Base-by-base conservation (phyloP, 53 echinoderm and acorn worm genomes). In the Zoroaster sp. region DNA sequence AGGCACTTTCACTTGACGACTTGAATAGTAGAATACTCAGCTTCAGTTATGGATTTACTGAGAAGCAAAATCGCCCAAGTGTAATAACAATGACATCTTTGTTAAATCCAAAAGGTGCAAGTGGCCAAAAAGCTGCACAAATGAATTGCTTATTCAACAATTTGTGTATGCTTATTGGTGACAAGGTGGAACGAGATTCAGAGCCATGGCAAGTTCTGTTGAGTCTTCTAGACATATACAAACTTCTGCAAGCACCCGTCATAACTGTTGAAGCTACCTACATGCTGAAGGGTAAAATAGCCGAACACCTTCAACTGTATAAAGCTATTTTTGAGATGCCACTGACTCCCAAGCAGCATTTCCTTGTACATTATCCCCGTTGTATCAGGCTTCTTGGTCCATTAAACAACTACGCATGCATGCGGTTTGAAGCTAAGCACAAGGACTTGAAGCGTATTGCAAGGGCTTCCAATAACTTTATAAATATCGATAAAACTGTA, bases 61-160 rank as follows among this genome's bases (percentile, higher is more conserved):
- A 92, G 30, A 65, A 89, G 66, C 68, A 89, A 47, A 90, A 83
- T 55, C 88, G 83, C 7, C 88, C 92, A 69, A 70, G 89, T 39
- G 54, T 66, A 43, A 52, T 93, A 65, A 76, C 34, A 52, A 69
- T 38, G 41, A 70, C 78, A 47, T 78, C 86, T 25, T 59, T 93
- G 18, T 52, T 11, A 18, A 92, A 93, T 45, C 93, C 91, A 28
- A 82, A 87, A 63, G 87, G 88, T 23, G 30, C 82, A 52, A 93
- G 93, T 88, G 90, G 93, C 18, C 88, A 91, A 55, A 79, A 44
- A 34, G 93, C 93, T 87, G 47, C 91, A 40, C 93, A 93, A 54
- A 93, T 91, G 91, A 80, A 66, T 45, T 93, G 93, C 36, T 79
- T 87, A 23, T 18, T 74, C 69, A 69, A 78, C 83, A 53, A 93